Evolutionary conservation across 2,888 invertebrate species (phyloP).

Genomic region (Hirtodrosophila alboralis): DNA sequence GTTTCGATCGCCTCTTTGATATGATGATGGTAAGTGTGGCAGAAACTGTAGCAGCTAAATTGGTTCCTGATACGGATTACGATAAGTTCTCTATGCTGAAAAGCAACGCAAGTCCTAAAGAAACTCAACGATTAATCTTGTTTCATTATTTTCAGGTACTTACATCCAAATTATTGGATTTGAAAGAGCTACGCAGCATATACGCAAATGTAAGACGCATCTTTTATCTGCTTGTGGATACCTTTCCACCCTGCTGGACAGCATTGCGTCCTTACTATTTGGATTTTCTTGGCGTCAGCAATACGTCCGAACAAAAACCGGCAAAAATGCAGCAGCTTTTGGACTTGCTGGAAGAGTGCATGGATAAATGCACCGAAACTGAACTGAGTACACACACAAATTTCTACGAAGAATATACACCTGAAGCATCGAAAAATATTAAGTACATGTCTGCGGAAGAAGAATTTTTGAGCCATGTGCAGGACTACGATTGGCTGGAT

Average conservation of each 20-base stretch:
- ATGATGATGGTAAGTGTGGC: constrained; percentile 79
- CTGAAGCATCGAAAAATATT: constrained; percentile 15
- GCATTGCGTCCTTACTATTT: constrained; percentile 73
- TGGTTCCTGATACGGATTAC: too few species aligned
- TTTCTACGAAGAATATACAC: constrained; percentile 32
- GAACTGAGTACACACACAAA: constrained; percentile 44
- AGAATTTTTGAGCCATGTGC: constrained; percentile 46
- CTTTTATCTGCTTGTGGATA: constrained; percentile 73
- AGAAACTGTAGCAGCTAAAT: too few species aligned
- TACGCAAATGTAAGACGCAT: constrained; percentile 69
- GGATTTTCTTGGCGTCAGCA: constrained; percentile 26
- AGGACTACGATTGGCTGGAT: constrained; percentile 80
- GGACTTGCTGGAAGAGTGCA: constrained; percentile 68
- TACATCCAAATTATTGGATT: constrained; percentile 41
- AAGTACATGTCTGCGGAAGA: constrained; percentile 50
- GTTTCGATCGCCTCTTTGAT: constrained; percentile 79
- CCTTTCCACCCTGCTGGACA: constrained; percentile 83
- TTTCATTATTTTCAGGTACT: constrained; percentile 42
- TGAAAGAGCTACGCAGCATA: constrained; percentile 36
- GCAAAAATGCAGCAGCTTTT: constrained; percentile 63
- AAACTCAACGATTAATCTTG: too few species aligned
- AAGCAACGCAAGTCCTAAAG: too few species aligned
- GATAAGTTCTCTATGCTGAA: too few species aligned
- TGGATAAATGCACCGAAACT: constrained; percentile 43
- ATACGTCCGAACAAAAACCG: constrained; percentile 14